These are phyloP conservation scores for Prietella phreatophila DNA, from an alignment of 2,113 vertebrate species.

Conservation along the genomic window DNA sequence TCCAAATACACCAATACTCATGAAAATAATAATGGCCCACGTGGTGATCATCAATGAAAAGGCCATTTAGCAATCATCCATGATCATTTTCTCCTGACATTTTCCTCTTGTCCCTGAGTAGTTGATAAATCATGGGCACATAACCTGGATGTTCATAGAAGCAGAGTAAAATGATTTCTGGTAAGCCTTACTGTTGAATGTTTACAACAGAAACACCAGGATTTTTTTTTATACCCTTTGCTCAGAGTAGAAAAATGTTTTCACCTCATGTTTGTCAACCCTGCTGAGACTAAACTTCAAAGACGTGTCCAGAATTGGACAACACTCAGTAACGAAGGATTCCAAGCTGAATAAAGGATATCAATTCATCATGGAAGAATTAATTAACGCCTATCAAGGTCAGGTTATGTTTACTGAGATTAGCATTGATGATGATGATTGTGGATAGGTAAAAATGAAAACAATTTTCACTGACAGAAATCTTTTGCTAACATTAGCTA, in stretches of 20 bases:
- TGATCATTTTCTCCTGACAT: not conserved
- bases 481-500: not conserved
- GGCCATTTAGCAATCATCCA: not conserved
- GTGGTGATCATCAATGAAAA: not conserved
- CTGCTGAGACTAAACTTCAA: not conserved
- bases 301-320: not conserved
- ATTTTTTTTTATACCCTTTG: not conserved
- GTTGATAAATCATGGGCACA: not conserved
- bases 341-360: not conserved
- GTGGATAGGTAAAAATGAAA: not conserved
- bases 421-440: not conserved
- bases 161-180: not conserved
- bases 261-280: not conserved
- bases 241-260: not conserved
- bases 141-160: not conserved
- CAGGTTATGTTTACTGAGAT: not conserved
- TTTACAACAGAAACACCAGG: not conserved
- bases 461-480: not conserved
- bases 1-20: conserved; percentile 5
- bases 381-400: not conserved
- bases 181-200: not conserved
- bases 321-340: not conserved
- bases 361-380: not conserved
- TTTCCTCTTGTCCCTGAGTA: not conserved
- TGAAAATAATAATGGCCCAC: conserved; percentile 2